Evolutionary conservation across 2,797 vertebrate genomes (phyloP).

Genomic region (Phaenicophaeus curvirostris): DNA sequence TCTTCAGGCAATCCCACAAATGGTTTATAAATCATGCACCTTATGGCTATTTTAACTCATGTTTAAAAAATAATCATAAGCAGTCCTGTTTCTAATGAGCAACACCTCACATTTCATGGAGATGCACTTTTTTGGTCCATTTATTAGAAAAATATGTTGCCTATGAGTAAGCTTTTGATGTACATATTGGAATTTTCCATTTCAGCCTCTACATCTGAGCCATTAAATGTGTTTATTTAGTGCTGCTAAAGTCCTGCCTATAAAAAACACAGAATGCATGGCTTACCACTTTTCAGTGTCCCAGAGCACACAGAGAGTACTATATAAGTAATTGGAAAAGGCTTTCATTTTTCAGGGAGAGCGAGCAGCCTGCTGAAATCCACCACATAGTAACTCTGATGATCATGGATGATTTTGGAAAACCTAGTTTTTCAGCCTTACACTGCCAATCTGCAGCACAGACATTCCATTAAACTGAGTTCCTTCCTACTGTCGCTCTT

Average conservation of each 20-base stretch:
- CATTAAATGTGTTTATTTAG: background rate
- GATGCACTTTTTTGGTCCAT: background rate
- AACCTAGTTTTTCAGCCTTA: background rate
- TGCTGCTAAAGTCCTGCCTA: background rate
- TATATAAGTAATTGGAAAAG: background rate
- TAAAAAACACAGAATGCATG: background rate
- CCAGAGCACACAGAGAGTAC: background rate
- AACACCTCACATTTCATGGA: background rate
- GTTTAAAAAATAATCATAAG: background rate
- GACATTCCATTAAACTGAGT: slow-evolving; percentile 61
- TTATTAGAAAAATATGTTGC: background rate
- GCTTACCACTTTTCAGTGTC: background rate
- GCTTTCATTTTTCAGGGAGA: background rate
- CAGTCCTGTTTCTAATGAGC: background rate
- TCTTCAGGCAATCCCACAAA: background rate
- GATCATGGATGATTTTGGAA: background rate
- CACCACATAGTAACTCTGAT: background rate
- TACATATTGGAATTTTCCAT: background rate
- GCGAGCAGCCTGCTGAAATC: background rate
- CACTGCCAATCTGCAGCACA: background rate
- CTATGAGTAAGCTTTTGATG: background rate
- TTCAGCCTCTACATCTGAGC: background rate
- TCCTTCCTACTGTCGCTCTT: slow-evolving; percentile 40
- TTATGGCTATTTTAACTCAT: background rate
- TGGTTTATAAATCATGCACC: background rate